A percentile compares a stretch with the other conserved stretches of the same genome.
Conservation (phyloP, 2,797 vertebrate genomes). For the Pogonophryne albipinna region DNA sequence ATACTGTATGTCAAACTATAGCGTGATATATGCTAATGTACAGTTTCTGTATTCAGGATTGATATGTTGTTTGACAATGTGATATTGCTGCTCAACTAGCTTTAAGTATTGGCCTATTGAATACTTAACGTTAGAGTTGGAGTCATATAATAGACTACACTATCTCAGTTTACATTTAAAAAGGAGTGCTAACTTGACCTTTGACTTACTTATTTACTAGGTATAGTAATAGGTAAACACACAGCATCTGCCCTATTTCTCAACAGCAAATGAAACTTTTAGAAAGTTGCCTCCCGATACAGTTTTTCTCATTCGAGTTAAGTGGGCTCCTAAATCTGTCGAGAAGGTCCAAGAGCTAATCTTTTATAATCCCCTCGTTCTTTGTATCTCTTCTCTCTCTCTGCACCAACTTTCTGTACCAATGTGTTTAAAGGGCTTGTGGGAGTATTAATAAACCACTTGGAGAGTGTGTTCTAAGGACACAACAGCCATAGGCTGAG, state of each 20-base stretch:
- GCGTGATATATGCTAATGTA: not conserved
- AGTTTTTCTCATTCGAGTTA: constrained; percentile 39
- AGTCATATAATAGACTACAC: not conserved
- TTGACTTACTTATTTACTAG: not conserved
- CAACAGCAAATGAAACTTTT: not conserved
- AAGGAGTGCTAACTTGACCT: not conserved
- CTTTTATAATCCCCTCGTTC: constrained; percentile 59
- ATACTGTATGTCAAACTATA: not conserved
- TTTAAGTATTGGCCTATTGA: not conserved
- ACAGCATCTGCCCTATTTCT: not conserved
- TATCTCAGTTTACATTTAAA: not conserved
- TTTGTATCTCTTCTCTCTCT: constrained; percentile 42
- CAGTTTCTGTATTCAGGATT: not conserved
- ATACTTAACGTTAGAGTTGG: not conserved
- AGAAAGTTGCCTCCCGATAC: constrained; percentile 26
- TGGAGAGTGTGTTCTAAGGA: constrained; percentile 60
- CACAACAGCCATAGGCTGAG: constrained; percentile 41
- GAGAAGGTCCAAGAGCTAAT: constrained; percentile 48
- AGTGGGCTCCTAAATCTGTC: constrained; percentile 52
- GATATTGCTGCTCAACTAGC: not conserved
- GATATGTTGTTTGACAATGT: not conserved
- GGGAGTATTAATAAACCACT: constrained; percentile 58
- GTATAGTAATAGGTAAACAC: not conserved
- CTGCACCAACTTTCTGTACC: constrained; percentile 36
- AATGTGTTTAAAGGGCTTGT: constrained; percentile 42